These are phyloP conservation scores for Pimephales promelas DNA, from an alignment of 2,113 vertebrate species.

Conservation along the genomic window DNA sequence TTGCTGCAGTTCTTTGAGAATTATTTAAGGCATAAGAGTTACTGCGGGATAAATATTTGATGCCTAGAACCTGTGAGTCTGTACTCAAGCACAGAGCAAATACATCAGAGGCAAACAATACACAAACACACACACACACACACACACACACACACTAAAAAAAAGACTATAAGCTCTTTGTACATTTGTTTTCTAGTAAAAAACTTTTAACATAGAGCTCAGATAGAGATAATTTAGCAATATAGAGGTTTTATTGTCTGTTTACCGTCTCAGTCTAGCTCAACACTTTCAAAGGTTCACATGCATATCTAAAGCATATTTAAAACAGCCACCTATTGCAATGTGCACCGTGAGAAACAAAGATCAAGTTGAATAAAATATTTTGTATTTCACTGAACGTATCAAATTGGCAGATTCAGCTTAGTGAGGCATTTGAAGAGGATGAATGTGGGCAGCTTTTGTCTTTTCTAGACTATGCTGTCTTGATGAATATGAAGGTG, in stretches of 20 bases:
- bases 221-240: neutral
- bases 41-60: constrained; percentile 83
- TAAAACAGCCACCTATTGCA: neutral
- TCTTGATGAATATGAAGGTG: neutral
- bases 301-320: neutral
- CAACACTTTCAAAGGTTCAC: neutral
- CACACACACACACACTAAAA: constrained; percentile 8
- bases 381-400: neutral
- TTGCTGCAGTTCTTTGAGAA: constrained; percentile 79
- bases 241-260: neutral
- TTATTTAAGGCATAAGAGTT: constrained; percentile 82
- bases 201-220: neutral
- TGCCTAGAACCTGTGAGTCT: constrained; percentile 75
- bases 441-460: neutral
- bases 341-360: neutral
- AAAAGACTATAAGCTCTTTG: constrained; percentile 24
- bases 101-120: constrained; percentile 75
- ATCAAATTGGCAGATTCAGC: neutral
- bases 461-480: neutral
- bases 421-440: neutral
- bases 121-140: constrained; percentile 45
- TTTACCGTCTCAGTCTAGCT: neutral
- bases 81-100: constrained; percentile 69
- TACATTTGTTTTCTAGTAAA: constrained; percentile 12
- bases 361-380: neutral